Evolutionary conservation across 1,140 invertebrate species (phyloP).

Genomic region (Limonius californicus): DNA sequence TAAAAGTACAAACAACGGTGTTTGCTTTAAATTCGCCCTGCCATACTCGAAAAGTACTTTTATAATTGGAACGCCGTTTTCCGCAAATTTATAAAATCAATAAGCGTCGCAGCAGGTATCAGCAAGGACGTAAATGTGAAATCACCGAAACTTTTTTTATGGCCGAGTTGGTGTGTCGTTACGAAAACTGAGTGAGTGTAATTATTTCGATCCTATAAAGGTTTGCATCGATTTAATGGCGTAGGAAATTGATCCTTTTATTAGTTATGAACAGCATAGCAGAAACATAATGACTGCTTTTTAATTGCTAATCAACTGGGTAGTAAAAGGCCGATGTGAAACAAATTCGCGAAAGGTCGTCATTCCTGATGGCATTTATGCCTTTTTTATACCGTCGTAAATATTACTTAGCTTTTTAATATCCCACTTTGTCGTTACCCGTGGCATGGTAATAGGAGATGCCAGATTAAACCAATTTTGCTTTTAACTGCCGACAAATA

Average conservation of each 20-base stretch:
- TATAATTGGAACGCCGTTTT: too few relatives aligned
- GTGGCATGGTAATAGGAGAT: background rate
- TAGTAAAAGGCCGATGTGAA: background rate
- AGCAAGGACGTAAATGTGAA: too few relatives aligned
- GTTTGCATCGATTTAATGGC: background rate
- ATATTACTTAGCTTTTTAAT: slow-evolving; percentile 4
- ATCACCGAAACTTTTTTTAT: too few relatives aligned
- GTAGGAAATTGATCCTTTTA: slow-evolving; percentile 3
- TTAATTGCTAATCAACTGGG: slow-evolving; percentile 11
- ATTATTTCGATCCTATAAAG: background rate
- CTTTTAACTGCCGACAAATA: background rate
- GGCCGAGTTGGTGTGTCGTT: too few relatives aligned
- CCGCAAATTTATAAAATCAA: too few relatives aligned
- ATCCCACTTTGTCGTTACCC: background rate
- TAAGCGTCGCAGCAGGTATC: too few relatives aligned
- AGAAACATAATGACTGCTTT: background rate
- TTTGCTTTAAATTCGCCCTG: background rate
- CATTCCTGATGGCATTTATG: slow-evolving; percentile 8
- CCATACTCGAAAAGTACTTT: too few relatives aligned
- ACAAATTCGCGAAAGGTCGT: slow-evolving; percentile 2
- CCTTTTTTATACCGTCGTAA: slow-evolving; percentile 3
- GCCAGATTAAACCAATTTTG: background rate
- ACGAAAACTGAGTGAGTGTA: too few relatives aligned
- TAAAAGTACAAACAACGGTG: slow-evolving; percentile 1
- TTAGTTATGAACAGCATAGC: slow-evolving; percentile 2